These are phyloP conservation scores for Meriones unguiculatus DNA, from an alignment of 2,113 vertebrate genomes.

Conservation along the genomic window DNA sequence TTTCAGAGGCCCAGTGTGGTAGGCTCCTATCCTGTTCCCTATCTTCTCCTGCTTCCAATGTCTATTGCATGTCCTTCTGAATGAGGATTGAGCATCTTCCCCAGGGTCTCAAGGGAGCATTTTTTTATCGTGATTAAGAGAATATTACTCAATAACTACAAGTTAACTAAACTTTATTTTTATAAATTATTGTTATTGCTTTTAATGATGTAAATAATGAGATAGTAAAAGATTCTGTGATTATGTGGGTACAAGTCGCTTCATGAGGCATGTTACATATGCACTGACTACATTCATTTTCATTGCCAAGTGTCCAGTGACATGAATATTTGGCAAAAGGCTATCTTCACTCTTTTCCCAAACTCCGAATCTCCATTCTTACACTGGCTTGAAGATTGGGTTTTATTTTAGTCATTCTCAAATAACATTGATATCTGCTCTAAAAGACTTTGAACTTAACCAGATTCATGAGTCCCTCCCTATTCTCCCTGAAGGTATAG, in stretches of 20 bases:
- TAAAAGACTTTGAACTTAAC: too few relatives aligned
- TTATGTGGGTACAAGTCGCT: not conserved
- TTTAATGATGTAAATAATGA: not conserved
- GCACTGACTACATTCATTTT: not conserved
- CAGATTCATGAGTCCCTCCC: too few relatives aligned
- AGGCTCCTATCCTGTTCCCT: too few relatives aligned
- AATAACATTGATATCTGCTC: not conserved
- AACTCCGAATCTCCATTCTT: not conserved
- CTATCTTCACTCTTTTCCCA: not conserved
- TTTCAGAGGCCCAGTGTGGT: too few relatives aligned
- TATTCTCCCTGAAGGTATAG: too few relatives aligned
- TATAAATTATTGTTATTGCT: not conserved
- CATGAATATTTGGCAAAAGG: not conserved
- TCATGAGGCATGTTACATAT: not conserved
- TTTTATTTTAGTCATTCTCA: not conserved
- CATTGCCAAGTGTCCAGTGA: not conserved
- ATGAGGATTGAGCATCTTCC: too few relatives aligned
- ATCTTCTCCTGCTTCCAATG: too few relatives aligned
- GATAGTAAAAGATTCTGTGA: not conserved
- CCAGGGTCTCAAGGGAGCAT: too few relatives aligned
- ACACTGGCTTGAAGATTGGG: not conserved
- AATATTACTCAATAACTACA: not conserved
- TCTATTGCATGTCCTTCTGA: too few relatives aligned
- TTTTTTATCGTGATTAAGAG: not conserved
- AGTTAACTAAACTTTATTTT: not conserved